Conservation (phyloP, 2,888 invertebrate genomes). For the Hemistola chrysoprasaria region DNA sequence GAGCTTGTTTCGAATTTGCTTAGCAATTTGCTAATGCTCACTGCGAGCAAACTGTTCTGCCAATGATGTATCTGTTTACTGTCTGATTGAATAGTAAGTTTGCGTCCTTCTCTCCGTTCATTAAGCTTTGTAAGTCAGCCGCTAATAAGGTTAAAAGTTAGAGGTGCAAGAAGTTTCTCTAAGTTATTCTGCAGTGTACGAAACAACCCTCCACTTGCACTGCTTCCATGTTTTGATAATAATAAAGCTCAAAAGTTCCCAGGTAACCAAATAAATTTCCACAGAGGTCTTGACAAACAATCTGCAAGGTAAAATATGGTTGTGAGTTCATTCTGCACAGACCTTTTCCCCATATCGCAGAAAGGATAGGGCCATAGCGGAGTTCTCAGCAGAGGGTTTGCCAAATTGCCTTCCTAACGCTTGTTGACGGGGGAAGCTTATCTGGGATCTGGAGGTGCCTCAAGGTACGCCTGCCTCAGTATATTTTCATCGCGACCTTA, state of each 20-base stretch:
- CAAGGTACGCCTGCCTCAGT: constrained; percentile 13
- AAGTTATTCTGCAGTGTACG: no score
- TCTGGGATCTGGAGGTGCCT: constrained; percentile 23
- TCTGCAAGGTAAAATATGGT: constrained; percentile 12
- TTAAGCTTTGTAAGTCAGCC: neutral
- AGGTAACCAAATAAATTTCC: constrained; percentile 7
- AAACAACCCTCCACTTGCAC: constrained; percentile 13
- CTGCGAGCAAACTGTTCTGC: constrained; percentile 12
- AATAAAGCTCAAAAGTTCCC: constrained; percentile 13
- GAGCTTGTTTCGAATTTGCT: constrained; percentile 21
- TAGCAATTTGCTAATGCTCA: constrained; percentile 23
- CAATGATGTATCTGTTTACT: constrained; percentile 4
- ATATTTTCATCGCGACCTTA: constrained; percentile 3
- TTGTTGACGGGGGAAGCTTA: constrained; percentile 28
- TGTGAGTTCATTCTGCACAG: constrained; percentile 6
- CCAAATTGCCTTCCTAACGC: constrained; percentile 33
- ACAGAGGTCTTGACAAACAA: constrained; percentile 18
- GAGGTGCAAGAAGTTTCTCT: no score
- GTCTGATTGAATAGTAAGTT: constrained; percentile 1
- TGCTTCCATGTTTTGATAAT: constrained; percentile 12
- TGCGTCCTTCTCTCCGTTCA: constrained; percentile 3
- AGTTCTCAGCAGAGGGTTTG: constrained; percentile 23
- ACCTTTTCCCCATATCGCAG: constrained; percentile 18
- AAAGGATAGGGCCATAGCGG: constrained; percentile 19
- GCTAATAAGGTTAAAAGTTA: no score